phyloP scores from a whole-genome alignment of 2,888 invertebrate genomes.

The Rhaphigaster nebulosa region DNA sequence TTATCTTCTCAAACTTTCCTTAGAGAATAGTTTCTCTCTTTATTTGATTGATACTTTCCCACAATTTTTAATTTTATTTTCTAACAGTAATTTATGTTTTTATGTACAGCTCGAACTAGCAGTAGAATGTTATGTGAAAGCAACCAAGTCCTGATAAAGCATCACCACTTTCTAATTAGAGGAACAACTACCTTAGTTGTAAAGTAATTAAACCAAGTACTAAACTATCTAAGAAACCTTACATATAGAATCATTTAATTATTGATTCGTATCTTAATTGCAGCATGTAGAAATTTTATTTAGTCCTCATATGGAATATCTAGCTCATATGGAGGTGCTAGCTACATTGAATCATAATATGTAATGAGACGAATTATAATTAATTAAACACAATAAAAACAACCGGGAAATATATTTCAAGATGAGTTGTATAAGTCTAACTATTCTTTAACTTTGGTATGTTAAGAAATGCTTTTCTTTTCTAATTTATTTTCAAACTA shows the following conservation, averaged over 20 bases:
- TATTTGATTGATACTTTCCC: background rate
- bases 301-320: background rate
- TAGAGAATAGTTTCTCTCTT: background rate
- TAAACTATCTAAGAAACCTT: background rate
- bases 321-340: background rate
- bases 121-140: slow-evolving; percentile 39
- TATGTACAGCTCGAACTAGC: background rate
- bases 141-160: slow-evolving; percentile 40
- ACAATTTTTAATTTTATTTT: background rate
- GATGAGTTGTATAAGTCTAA: background rate
- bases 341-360: too few relatives aligned
- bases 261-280: background rate
- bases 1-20: background rate
- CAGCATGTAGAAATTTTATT: background rate
- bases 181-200: slow-evolving; percentile 1
- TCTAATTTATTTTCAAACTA: background rate
- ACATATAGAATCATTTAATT: background rate
- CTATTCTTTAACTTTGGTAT: background rate
- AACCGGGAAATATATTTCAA: background rate
- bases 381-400: background rate
- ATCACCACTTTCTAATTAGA: slow-evolving; percentile 36
- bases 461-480: background rate
- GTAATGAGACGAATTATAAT: too few relatives aligned
- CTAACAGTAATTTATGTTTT: background rate
- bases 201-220: background rate